Evolutionary conservation across 2,888 invertebrate species (phyloP).

Genomic region (Entomobrya multifasciata): DNA sequence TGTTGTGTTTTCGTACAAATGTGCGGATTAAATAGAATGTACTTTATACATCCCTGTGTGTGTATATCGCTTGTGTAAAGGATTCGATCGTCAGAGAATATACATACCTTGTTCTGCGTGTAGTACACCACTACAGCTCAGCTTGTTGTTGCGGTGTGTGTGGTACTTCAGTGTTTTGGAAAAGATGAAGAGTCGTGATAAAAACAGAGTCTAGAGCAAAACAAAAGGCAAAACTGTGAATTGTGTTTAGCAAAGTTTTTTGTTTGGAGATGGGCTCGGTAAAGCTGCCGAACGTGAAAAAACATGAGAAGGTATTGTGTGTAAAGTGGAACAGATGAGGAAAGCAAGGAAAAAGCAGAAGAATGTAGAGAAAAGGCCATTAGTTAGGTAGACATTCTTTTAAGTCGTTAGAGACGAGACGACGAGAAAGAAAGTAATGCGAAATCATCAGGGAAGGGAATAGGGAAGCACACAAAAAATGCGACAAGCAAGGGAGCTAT

Average conservation of each 20-base stretch:
- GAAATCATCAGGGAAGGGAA: slow-evolving; percentile 29
- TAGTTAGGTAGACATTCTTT: slow-evolving; percentile 20
- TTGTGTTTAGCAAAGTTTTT: slow-evolving; percentile 9
- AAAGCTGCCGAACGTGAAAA: slow-evolving; percentile 58
- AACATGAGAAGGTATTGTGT: slow-evolving; percentile 35
- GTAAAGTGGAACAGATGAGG: slow-evolving; percentile 23
- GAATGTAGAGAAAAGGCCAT: slow-evolving; percentile 40
- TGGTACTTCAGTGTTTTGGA: slow-evolving; percentile 28
- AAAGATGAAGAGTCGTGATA: slow-evolving; percentile 55
- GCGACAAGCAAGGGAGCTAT: neutral
- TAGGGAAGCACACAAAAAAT: slow-evolving; percentile 21
- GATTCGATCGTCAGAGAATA: no score
- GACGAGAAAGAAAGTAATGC: slow-evolving; percentile 16
- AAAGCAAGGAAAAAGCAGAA: slow-evolving; percentile 32
- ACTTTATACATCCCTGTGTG: no score
- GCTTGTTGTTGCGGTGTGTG: slow-evolving; percentile 32
- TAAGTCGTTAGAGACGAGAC: slow-evolving; percentile 40
- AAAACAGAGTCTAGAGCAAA: slow-evolving; percentile 15
- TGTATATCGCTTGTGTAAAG: no score
- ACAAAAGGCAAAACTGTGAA: neutral
- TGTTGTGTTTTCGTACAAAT: slow-evolving; percentile 51
- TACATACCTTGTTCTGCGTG: neutral
- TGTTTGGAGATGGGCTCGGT: slow-evolving; percentile 41
- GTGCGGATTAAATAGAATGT: neutral
- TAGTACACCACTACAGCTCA: no score